phyloP scores from a whole-genome alignment of 2,797 vertebrate genomes.

The Pseudotriccus pelzelni region DNA sequence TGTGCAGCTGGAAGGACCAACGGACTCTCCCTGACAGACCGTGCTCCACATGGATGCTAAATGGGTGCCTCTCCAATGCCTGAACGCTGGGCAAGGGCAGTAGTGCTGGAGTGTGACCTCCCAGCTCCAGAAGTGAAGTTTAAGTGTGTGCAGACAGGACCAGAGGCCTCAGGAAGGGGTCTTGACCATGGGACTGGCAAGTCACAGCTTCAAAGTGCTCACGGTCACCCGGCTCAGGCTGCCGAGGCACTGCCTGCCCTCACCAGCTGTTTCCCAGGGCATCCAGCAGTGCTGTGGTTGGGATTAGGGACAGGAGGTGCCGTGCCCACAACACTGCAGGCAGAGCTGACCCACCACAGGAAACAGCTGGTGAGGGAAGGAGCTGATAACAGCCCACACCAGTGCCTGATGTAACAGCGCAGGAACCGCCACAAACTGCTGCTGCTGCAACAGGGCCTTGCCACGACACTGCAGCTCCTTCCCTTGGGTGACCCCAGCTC shows the following conservation, averaged over 20 bases:
- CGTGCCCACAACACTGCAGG: not conserved
- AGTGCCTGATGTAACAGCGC: not conserved
- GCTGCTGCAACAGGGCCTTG: not conserved
- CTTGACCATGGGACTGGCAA: not conserved
- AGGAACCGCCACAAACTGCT: not conserved
- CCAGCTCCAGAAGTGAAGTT: not conserved
- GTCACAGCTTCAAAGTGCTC: not conserved
- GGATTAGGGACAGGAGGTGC: not conserved
- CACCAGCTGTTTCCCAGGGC: fast-evolving
- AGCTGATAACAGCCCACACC: not conserved
- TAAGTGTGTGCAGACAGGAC: not conserved
- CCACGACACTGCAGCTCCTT: fast-evolving
- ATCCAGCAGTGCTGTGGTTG: fast-evolving
- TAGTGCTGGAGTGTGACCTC: fast-evolving
- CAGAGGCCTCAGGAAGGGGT: not conserved
- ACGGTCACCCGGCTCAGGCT: not conserved
- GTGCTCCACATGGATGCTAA: not conserved
- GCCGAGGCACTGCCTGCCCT: not conserved
- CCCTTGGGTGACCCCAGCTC: not conserved
- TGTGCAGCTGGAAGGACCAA: not conserved
- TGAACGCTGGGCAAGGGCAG: not conserved
- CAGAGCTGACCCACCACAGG: not conserved
- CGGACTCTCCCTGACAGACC: not conserved
- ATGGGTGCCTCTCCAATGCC: not conserved
- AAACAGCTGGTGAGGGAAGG: not conserved